Conservation (phyloP, 2,797 vertebrate genomes). For the Amniataba percoides region DNA sequence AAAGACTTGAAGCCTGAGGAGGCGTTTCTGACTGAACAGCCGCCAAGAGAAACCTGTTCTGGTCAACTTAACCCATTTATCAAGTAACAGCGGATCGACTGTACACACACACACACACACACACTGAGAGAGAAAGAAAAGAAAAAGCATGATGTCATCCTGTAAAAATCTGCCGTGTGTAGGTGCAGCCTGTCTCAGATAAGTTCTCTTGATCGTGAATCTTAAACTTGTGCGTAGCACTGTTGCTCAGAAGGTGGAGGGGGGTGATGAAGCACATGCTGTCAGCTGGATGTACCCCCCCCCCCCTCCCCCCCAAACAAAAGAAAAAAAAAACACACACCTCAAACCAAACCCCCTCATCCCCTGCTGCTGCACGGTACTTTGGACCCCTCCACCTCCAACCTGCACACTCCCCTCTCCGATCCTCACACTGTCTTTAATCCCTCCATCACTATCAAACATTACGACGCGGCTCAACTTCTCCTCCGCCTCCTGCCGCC, state of each 20-base stretch:
- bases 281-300: conserved; percentile 53
- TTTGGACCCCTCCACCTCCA: conserved; percentile 12
- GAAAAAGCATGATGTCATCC: conserved; percentile 80
- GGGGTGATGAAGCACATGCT: conserved; percentile 47
- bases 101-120: conserved; percentile 1
- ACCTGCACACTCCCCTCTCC: conserved; percentile 1
- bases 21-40: neutral
- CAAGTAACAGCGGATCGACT: conserved; percentile 36
- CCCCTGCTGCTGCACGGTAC: conserved; percentile 13
- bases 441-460: conserved; percentile 19
- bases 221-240: neutral
- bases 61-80: conserved; percentile 43
- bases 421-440: neutral
- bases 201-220: conserved; percentile 36
- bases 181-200: conserved; percentile 51
- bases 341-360: conserved; percentile 25
- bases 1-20: neutral
- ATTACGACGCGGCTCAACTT: conserved; percentile 45
- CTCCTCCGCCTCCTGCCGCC: conserved; percentile 15
- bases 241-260: conserved; percentile 44
- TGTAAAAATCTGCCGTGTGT: conserved; percentile 54
- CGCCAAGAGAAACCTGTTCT: conserved; percentile 30
- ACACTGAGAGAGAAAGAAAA: too few relatives aligned
- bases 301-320: neutral
- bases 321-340: too few relatives aligned